Evolutionary conservation across 2,113 vertebrate species (phyloP).

Genomic region (Montifringilla adamsi): DNA sequence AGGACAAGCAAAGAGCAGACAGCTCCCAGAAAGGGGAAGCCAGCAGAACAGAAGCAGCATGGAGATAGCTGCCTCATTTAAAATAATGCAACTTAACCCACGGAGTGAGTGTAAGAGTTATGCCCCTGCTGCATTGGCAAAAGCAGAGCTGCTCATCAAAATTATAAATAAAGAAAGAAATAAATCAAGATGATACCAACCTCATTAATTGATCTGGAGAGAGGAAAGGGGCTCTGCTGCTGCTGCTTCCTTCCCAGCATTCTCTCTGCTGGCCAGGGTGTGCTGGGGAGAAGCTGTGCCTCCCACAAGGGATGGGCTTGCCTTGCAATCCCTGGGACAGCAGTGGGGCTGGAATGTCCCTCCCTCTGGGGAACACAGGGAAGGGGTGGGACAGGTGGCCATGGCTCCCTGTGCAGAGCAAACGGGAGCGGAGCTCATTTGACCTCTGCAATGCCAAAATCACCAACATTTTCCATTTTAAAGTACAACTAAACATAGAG

Average conservation of each 20-base stretch:
- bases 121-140: neutral
- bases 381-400: neutral
- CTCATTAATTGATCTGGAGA: neutral
- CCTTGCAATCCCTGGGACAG: neutral
- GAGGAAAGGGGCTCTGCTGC: neutral
- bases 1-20: neutral
- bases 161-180: neutral
- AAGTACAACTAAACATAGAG: conserved; percentile 14
- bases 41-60: neutral
- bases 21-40: neutral
- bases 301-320: rapidly evolving
- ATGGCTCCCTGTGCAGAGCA: rapidly evolving
- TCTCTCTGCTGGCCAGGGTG: rapidly evolving
- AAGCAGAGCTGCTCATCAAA: neutral
- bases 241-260: neutral
- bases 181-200: neutral
- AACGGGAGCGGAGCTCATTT: rapidly evolving
- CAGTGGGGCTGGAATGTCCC: neutral
- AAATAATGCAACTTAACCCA: conserved; percentile 24
- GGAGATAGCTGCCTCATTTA: conserved; percentile 20
- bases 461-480: neutral
- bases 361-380: neutral
- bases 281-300: neutral
- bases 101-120: neutral
- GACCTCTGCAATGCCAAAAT: neutral